A percentile compares a stretch with the other conserved stretches of the same genome.
These are phyloP conservation scores for Sepioteuthis lessoniana DNA, from an alignment of 2,888 invertebrate genomes.

Conservation along the genomic window DNA sequence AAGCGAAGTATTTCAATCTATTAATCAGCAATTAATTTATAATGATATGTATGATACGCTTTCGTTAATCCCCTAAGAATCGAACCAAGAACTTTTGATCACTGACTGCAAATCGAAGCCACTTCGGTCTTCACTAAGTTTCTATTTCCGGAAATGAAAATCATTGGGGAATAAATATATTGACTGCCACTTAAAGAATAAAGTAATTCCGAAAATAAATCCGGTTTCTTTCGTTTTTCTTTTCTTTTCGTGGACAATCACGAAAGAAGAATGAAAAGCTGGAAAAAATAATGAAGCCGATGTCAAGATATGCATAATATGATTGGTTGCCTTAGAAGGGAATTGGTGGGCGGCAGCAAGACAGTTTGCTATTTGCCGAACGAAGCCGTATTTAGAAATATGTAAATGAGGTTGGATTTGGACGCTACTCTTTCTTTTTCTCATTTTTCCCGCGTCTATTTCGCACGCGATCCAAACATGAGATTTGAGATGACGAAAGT, in stretches of 20 bases:
- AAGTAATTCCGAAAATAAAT: slow-evolving; percentile 4
- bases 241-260: background rate
- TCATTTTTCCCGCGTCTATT: background rate
- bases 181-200: background rate
- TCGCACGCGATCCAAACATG: background rate
- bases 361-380: background rate
- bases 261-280: background rate
- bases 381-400: background rate
- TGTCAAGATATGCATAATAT: background rate
- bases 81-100: too few species aligned
- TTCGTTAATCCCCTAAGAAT: too few species aligned
- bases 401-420: background rate
- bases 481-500: background rate
- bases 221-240: background rate
- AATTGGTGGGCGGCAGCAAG: background rate
- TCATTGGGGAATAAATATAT: background rate
- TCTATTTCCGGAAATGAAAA: background rate
- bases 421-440: background rate
- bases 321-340: background rate
- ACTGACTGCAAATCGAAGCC: background rate
- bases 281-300: background rate
- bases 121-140: background rate
- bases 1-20: too few species aligned
- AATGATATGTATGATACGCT: too few species aligned
- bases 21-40: too few species aligned